Conservation (phyloP, 2,888 invertebrate species). For the Auanema freiburgensis region DNA sequence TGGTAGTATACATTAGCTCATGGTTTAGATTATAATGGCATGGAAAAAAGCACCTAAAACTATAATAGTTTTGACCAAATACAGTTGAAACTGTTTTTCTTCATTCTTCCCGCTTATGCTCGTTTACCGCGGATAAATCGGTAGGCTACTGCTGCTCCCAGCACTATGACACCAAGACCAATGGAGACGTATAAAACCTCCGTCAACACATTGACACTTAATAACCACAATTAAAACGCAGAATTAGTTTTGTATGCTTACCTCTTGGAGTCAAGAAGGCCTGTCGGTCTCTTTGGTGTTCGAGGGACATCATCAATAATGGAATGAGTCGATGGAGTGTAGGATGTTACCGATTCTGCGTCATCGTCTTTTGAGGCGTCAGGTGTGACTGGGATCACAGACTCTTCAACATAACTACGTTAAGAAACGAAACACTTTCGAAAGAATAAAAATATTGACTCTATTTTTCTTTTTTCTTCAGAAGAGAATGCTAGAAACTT, state of each 20-base stretch:
- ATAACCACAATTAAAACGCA: too few species aligned
- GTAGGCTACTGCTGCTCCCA: constrained; percentile 32
- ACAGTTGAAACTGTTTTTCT: too few species aligned
- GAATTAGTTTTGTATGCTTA: constrained; percentile 12
- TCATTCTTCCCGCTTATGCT: background rate
- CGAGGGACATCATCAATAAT: constrained; percentile 48
- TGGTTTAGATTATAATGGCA: too few species aligned
- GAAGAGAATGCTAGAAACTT: constrained; percentile 6
- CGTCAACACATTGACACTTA: constrained; percentile 23
- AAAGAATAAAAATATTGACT: background rate
- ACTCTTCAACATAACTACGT: constrained; percentile 4
- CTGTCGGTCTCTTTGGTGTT: constrained; percentile 41
- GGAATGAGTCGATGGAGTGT: constrained; percentile 37
- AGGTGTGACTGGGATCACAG: background rate
- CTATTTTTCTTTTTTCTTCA: constrained; percentile 2
- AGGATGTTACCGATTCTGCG: constrained; percentile 28
- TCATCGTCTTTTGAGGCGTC: constrained; percentile 24
- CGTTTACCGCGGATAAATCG: constrained; percentile 29
- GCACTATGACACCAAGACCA: constrained; percentile 38
- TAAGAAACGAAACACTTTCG: background rate
- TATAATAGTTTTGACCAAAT: too few species aligned
- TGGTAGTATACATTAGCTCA: too few species aligned
- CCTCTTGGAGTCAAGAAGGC: constrained; percentile 44
- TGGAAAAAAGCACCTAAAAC: too few species aligned
- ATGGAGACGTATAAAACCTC: constrained; percentile 47